Conservation (phyloP, 2,797 vertebrate species). For the Anabas testudineus region DNA sequence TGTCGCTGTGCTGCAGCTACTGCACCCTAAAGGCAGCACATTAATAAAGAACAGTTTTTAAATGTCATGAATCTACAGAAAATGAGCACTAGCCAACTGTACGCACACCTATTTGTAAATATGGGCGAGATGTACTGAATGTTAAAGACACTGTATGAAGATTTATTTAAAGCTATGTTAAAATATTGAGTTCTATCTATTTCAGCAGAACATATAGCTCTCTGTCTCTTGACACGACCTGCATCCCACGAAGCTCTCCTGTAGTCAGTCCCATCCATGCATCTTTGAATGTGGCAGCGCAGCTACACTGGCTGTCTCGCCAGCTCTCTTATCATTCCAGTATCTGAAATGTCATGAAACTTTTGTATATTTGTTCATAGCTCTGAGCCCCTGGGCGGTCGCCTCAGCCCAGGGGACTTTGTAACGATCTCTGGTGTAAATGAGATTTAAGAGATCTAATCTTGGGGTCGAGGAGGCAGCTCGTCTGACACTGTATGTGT, state of each 20-base stretch:
- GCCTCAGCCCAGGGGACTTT: constrained; percentile 56
- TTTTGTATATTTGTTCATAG: constrained; percentile 80
- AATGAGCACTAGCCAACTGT: constrained; percentile 76
- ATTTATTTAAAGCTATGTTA: constrained; percentile 69
- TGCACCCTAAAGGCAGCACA: constrained; percentile 60
- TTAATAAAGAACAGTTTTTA: constrained; percentile 53
- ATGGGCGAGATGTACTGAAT: constrained; percentile 77
- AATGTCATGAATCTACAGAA: constrained; percentile 61
- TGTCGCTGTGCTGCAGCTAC: constrained; percentile 55
- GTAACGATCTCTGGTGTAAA: constrained; percentile 59
- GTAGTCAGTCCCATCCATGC: constrained; percentile 23
- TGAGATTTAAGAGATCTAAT: constrained; percentile 64
- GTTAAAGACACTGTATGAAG: constrained; percentile 73
- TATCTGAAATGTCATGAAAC: constrained; percentile 41
- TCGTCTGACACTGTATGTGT: constrained; percentile 32
- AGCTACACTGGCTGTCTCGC: constrained; percentile 34
- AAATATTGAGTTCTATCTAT: constrained; percentile 63
- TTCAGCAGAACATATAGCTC: constrained; percentile 46
- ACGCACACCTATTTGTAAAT: constrained; percentile 81
- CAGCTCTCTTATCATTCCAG: constrained; percentile 53
- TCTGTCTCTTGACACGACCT: constrained; percentile 42
- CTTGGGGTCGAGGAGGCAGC: constrained; percentile 53
- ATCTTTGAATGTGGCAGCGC: constrained; percentile 50
- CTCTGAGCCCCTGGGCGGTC: constrained; percentile 32
- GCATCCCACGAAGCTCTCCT: constrained; percentile 48